phyloP scores from a whole-genome alignment of 2,888 invertebrate genomes.

The Cosmorhoe ocellata region DNA sequence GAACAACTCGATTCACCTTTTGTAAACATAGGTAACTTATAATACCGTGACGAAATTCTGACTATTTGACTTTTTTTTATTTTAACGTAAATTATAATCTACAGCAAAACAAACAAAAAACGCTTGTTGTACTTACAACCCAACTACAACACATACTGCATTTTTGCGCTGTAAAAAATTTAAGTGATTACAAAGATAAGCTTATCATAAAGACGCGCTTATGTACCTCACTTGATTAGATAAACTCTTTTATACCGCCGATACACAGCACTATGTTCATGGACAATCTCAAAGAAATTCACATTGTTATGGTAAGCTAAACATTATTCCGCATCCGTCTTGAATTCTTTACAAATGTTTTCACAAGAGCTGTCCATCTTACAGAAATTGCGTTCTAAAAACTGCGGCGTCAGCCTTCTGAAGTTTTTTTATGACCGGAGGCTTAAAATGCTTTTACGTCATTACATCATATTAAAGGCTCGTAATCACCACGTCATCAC shows the following conservation, averaged over 20 bases:
- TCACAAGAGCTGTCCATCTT: constrained; percentile 18
- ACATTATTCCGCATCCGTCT: constrained; percentile 19
- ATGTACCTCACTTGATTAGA: constrained; percentile 50
- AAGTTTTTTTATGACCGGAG: constrained; percentile 37
- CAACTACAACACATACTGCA: no score
- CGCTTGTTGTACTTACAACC: no score
- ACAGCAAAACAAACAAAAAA: no score
- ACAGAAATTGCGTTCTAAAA: constrained; percentile 32
- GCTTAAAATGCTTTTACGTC: constrained; percentile 55
- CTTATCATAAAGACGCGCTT: constrained; percentile 54
- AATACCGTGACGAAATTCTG: no score
- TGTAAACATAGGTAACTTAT: no score
- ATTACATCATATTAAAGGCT: constrained; percentile 50
- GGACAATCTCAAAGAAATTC: constrained; percentile 11
- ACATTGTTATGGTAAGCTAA: constrained; percentile 15
- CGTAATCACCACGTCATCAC: constrained; percentile 48
- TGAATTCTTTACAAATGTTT: constrained; percentile 21
- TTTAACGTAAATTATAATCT: no score
- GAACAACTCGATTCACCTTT: no score
- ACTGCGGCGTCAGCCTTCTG: constrained; percentile 37
- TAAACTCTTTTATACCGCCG: constrained; percentile 45
- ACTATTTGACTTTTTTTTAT: no score
- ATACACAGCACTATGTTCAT: background rate
- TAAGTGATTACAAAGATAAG: constrained; percentile 38
- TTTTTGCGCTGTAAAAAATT: no score